phyloP scores from a whole-genome alignment of 2,113 vertebrate genomes.

The Isichthys henryi region DNA sequence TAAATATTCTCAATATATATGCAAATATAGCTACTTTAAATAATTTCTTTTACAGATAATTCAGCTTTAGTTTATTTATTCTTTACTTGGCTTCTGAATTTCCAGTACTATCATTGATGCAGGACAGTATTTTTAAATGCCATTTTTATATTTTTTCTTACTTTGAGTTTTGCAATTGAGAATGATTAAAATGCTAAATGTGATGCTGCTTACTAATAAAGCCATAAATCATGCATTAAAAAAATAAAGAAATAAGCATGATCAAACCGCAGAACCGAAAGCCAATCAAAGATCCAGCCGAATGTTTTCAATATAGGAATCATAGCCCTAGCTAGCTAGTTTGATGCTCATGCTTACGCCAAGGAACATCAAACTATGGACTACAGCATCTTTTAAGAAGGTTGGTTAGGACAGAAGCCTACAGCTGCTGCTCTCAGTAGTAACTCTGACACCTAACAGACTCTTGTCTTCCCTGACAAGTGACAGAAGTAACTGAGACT shows the following conservation, averaged over 20 bases:
- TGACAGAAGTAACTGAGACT: not conserved
- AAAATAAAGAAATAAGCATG: not conserved
- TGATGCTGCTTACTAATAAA: slow-evolving; percentile 19
- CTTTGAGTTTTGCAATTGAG: not conserved
- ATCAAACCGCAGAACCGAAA: slow-evolving; percentile 2
- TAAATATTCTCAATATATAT: slow-evolving; percentile 36
- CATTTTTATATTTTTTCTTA: slow-evolving; percentile 13
- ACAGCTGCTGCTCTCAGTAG: not conserved
- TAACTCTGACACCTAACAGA: not conserved
- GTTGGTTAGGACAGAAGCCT: not conserved
- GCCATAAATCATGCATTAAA: slow-evolving; percentile 7
- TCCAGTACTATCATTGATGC: slow-evolving; percentile 8
- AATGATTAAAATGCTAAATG: slow-evolving; percentile 11
- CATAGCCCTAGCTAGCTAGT: not conserved
- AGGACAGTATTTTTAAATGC: slow-evolving; percentile 12
- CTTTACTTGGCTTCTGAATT: not conserved
- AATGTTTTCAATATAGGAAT: not conserved
- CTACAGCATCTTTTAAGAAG: not conserved
- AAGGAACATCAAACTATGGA: not conserved
- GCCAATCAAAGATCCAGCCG: not conserved
- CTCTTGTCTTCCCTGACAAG: not conserved
- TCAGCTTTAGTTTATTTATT: slow-evolving; percentile 41
- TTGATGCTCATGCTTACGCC: not conserved
- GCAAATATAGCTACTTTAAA: slow-evolving; percentile 50
- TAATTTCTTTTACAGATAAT: slow-evolving; percentile 17